Base-by-base conservation (phyloP, 1,140 invertebrate genomes). In the Spodoptera frugiperda region DNA sequence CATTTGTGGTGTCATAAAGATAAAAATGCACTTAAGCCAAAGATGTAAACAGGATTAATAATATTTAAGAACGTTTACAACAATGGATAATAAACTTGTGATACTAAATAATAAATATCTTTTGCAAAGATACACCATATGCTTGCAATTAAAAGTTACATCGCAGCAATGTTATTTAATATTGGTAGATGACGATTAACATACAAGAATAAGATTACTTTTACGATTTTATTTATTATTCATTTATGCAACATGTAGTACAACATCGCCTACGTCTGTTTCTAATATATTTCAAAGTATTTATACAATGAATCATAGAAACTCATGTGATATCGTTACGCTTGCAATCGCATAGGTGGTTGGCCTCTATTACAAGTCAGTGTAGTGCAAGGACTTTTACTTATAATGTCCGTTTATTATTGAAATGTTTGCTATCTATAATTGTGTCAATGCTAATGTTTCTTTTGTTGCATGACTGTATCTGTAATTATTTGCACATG, bases 401-500 rank as follows among this genome's bases (percentile, higher is more conserved):
- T 57, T 75, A 55, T 74, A 70, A 70, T 76, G 19, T 78, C 59
- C 72, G 61, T 63, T 48, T 74, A 57, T 78, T 78, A 74, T 75
- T 74, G 53, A 59, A 77, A 77, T 77, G 75, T 68, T 33, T 54
- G 21, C 53, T 46, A 54, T 74, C 49, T 67, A 78, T 59, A 74
- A 78, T 70, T 78, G 77, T 74, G 77, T 78, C 77, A 78, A 78
- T 78, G 77, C 53, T 78, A 78, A 72, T 72, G 55, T 78, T 73
- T 72, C 59, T 53, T 48, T 77, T 72, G 67, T 73, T 61, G 71
- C 15, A 33, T 25, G 30, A 17, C 53, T 53, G 53, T 70, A 53
- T 61, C 30, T 55, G 19, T 6, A 30, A 21, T 57, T 17, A 44
- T 3, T 39, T 39, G 57, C n/a, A 44, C 15, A 61, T 61, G 57